Conservation (phyloP, 2,797 vertebrate species). For the Peromyscus melanophrys region DNA sequence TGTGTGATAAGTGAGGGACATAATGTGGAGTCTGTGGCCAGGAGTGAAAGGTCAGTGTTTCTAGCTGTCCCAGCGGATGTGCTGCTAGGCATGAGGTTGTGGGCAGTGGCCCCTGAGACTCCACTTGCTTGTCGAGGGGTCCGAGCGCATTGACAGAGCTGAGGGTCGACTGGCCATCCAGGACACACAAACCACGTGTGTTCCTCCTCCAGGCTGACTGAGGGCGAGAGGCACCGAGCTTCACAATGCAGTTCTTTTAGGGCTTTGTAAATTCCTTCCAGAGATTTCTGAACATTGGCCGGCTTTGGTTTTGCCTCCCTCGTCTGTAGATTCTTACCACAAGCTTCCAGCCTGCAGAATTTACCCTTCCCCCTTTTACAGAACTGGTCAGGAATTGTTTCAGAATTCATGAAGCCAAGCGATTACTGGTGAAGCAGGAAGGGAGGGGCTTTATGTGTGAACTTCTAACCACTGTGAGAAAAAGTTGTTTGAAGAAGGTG, state of each 20-base stretch:
- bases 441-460: constrained; percentile 3
- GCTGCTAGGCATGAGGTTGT: no score
- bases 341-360: neutral
- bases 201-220: neutral
- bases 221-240: neutral
- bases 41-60: neutral
- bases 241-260: neutral
- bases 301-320: neutral
- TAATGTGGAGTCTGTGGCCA: neutral
- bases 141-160: neutral
- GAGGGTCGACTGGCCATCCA: neutral
- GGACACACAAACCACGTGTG: fast-evolving
- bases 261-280: neutral
- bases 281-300: neutral
- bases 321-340: neutral
- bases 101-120: neutral
- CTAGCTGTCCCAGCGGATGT: neutral
- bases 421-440: constrained; percentile 50
- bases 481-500: constrained; percentile 56
- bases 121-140: neutral
- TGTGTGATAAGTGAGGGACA: neutral
- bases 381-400: constrained; percentile 28
- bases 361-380: neutral
- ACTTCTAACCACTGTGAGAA: neutral
- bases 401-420: neutral